A percentile compares a stretch with the other conserved stretches of the same genome.
These are phyloP conservation scores for Drosophila nigricruria DNA, from an alignment of 2,888 invertebrate species.

Conservation along the genomic window DNA sequence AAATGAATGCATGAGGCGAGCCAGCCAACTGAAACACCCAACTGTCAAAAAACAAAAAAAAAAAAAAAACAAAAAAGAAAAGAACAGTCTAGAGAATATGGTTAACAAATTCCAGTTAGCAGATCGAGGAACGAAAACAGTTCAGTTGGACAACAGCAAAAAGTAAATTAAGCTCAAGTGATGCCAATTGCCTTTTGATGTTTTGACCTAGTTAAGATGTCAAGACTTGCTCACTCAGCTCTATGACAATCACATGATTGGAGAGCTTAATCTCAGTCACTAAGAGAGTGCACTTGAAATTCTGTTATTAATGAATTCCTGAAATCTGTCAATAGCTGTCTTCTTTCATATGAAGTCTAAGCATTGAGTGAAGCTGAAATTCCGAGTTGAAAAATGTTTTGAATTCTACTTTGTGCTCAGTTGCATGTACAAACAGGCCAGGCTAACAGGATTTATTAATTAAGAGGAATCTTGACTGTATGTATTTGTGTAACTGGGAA, in stretches of 20 bases:
- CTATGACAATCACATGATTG: neutral
- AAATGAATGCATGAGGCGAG: constrained; percentile 42
- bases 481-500: no score
- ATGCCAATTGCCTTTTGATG: neutral
- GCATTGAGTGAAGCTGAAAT: no score
- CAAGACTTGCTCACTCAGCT: rapidly evolving
- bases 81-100: neutral
- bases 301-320: neutral
- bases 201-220: neutral
- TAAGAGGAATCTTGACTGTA: no score
- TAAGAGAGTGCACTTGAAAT: neutral
- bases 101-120: neutral
- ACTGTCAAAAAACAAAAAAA: constrained; percentile 11
- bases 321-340: no score
- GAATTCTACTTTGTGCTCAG: no score
- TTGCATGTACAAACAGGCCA: no score
- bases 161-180: neutral
- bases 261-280: neutral
- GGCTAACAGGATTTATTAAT: no score
- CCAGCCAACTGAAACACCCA: constrained; percentile 26
- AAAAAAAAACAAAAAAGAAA: neutral
- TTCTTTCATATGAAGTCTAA: no score
- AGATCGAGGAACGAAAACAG: neutral
- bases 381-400: neutral
- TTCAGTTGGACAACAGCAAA: neutral